Evolutionary conservation across 1,140 invertebrate species (phyloP), one percentile per base, ranked within the genome.

Genomic region (Trichonephila clavipes): DNA sequence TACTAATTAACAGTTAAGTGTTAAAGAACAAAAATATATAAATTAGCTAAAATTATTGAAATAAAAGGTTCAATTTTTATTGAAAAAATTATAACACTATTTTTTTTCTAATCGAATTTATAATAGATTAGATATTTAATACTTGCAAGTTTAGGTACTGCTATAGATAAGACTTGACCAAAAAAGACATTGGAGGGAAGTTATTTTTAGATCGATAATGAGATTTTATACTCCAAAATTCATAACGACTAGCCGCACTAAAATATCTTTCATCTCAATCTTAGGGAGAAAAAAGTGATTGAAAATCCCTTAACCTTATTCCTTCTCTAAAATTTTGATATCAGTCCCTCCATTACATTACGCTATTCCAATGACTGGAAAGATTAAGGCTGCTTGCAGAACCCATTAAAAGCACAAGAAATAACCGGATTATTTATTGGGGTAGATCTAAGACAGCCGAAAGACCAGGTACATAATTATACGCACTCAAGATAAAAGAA

Each of bases 381-480:
- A 77, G 72, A 77, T 77, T 77, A 77, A 77, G 72, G 16, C 28
- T 34, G 28, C 24, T 77, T 77, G 72, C 69, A 77, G 34, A 40
- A 77, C 14, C 72, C 72, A 77, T 77, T 77, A 77, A 77, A 77
- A 34, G 28, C 24, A 77, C 12, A 77, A 77, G 69, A 77, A 77
- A 34, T 77, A 77, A 77, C 72, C 72, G 72, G 72, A 77, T 77
- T 77, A 77, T 77, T 77, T 77, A 77, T 77, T 51, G 72, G 28
- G 34, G 72, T 77, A 77, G 72, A 77, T 77, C 72, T 77, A 40
- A 77, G 72, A 77, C 72, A 40, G 72, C 16, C 24, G 72, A 77
- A 77, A 77, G 28, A 77, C 72, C 72, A 77, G 72, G 72, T 77
- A 77, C 72, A 77, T 77, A 77, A 77, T 77, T 77, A 77, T 28